Evolutionary conservation across 2,797 vertebrate genomes (phyloP).

Genomic region (Sphenopsis melanotis): DNA sequence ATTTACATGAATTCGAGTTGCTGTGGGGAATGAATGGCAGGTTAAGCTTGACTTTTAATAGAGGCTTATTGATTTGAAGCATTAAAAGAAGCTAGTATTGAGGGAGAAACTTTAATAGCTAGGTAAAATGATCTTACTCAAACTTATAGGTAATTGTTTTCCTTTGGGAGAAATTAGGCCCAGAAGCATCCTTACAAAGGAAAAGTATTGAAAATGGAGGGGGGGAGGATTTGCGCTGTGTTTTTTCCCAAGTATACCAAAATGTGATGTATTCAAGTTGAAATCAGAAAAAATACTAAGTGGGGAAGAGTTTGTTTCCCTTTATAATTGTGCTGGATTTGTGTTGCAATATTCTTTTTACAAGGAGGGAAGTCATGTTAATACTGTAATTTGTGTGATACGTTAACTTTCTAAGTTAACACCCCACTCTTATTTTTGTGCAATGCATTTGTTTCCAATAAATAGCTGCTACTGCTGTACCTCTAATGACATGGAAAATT

Average conservation of each 20-base stretch:
- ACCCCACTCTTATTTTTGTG: background rate
- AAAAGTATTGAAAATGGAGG: background rate
- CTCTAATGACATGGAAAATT: background rate
- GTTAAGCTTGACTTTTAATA: background rate
- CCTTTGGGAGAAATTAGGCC: background rate
- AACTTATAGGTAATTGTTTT: background rate
- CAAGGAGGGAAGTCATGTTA: background rate
- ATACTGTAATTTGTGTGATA: background rate
- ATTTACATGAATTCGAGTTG: background rate
- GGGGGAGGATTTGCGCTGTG: background rate
- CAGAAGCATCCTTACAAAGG: background rate
- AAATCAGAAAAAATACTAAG: background rate
- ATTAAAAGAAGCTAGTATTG: background rate
- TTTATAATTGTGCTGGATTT: background rate
- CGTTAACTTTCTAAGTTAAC: background rate
- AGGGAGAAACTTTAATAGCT: background rate
- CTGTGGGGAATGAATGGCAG: background rate
- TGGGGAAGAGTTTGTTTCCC: background rate
- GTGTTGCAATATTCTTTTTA: background rate
- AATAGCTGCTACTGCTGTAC: background rate
- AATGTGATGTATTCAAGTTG: background rate
- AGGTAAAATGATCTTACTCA: background rate
- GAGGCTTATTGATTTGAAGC: background rate
- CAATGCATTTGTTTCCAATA: background rate
- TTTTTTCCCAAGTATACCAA: background rate